Base-by-base conservation (phyloP, 2,113 vertebrate genomes). In the Paradoxurus hermaphroditus region DNA sequence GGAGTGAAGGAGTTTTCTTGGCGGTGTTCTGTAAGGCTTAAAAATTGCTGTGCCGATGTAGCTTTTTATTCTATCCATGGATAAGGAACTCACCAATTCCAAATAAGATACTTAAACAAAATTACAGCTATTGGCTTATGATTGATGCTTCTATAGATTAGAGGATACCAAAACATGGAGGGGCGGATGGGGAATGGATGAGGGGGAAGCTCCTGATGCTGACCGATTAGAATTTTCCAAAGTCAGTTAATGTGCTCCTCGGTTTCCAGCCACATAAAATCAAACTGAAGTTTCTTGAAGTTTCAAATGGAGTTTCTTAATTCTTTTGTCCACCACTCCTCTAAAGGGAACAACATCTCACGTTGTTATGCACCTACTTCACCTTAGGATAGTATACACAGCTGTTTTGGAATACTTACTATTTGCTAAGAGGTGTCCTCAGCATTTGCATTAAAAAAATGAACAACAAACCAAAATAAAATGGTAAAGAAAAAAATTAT, bases 91-190 rank as follows among this genome's bases (percentile, higher is more conserved):
- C 53, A 36, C 19, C 96, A 70, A 77, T 92, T 88, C 46, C 59
- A 94, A 75, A 91, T 97, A 79, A 92, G 95, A 90, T 59, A 46
- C 56, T 84, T 91, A 72, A 93, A 96, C 62, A 56, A 97, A 95
- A 94, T 49, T 49, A 9, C 31, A 79, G 23, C 13, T 63, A 10
- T 77, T 81, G 29, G 41, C 1, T 75, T 92, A 27, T 78, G 41
- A 36, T 34, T 59, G 14, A n/a, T 87, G 31, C 25, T 44, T 92
- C 39, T 65, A 34, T 39, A 90, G 16, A 86, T 73, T 72, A 46
- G 11, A 95, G 27, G n/a, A 51, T 63, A 49, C 14, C 46, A 68
- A 78, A 63, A 31, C 10, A 23, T 27, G 23, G 36, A 85, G 4
- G 6, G 3, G 19, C 16, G 41, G 36, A 72, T 34, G 16, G 41